These are phyloP conservation scores for Xylophagus ater DNA, from an alignment of 2,888 invertebrate genomes.

Conservation along the genomic window DNA sequence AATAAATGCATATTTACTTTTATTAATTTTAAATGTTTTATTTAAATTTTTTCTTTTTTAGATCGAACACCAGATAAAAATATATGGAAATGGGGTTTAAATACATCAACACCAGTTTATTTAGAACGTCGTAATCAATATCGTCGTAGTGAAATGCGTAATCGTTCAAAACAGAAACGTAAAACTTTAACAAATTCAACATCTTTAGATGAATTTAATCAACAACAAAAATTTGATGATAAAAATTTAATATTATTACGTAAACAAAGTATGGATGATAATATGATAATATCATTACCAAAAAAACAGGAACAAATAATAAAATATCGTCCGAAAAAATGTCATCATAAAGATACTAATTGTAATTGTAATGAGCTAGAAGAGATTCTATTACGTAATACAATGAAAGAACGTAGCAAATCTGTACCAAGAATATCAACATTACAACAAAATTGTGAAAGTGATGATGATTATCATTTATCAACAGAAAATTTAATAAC, in stretches of 20 bases:
- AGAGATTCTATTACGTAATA: slow-evolving; percentile 22
- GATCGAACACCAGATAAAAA: slow-evolving; percentile 38
- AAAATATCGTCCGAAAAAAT: too few species aligned
- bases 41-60: slow-evolving; percentile 20
- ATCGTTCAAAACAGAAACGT: slow-evolving; percentile 36
- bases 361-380: slow-evolving; percentile 10
- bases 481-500: slow-evolving; percentile 18
- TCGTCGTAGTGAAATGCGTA: slow-evolving; percentile 46
- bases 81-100: slow-evolving; percentile 38
- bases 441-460: slow-evolving; percentile 21
- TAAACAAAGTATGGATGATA: slow-evolving; percentile 32
- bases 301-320: slow-evolving; percentile 17
- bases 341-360: too few species aligned
- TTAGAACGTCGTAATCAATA: slow-evolving; percentile 73
- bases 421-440: slow-evolving; percentile 35
- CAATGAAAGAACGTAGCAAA: slow-evolving; percentile 35
- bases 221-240: slow-evolving; percentile 3
- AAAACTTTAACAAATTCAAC: slow-evolving; percentile 34
- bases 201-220: slow-evolving; percentile 32
- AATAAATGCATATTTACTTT: too few species aligned
- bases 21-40: too few species aligned
- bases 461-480: slow-evolving; percentile 10
- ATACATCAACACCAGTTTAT: slow-evolving; percentile 76
- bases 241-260: slow-evolving; percentile 16
- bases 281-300: slow-evolving; percentile 26